A percentile compares a stretch with the other conserved stretches of the same genome.
Conservation (phyloP, 2,797 vertebrate species). For the Tiaroga cobitis region DNA sequence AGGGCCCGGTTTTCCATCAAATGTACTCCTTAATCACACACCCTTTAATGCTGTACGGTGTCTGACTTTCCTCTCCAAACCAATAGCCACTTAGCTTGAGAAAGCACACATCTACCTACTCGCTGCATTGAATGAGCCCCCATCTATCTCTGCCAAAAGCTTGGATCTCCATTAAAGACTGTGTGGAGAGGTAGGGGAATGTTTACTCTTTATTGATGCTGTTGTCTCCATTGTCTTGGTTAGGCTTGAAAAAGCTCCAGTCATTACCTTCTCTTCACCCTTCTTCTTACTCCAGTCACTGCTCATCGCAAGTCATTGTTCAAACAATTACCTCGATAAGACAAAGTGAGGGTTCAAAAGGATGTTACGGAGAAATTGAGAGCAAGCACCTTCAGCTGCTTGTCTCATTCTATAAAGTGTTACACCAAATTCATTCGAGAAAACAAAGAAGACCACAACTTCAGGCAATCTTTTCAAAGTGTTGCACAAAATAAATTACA, state of each 20-base stretch:
- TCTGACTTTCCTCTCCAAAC: slow-evolving; percentile 69
- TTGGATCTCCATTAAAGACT: slow-evolving; percentile 80
- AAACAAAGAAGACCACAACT: slow-evolving; percentile 18
- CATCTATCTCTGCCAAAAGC: slow-evolving; percentile 77
- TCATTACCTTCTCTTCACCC: slow-evolving; percentile 72
- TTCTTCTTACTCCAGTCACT: slow-evolving; percentile 63
- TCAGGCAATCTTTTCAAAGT: slow-evolving; percentile 9
- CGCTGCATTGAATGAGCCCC: slow-evolving; percentile 65
- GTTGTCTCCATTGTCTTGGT: slow-evolving; percentile 73
- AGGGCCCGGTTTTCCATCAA: slow-evolving; percentile 78
- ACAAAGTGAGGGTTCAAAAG: slow-evolving; percentile 43
- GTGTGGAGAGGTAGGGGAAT: slow-evolving; percentile 68
- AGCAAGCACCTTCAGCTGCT: slow-evolving; percentile 33
- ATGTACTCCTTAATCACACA: slow-evolving; percentile 79
- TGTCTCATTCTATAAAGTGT: slow-evolving; percentile 27
- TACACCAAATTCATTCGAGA: not conserved
- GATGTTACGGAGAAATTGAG: slow-evolving; percentile 38
- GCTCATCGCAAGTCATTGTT: slow-evolving; percentile 67
- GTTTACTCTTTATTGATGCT: slow-evolving; percentile 77
- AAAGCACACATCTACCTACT: slow-evolving; percentile 78
- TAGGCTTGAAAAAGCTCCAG: slow-evolving; percentile 61
- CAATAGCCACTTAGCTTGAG: slow-evolving; percentile 70
- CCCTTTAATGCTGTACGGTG: slow-evolving; percentile 72
- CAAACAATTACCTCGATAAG: slow-evolving; percentile 68
- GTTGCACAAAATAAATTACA: slow-evolving; percentile 15